Percentiles rank a stretch among this genome's conserved stretches.
phyloP scores from a whole-genome alignment of 1,140 invertebrate species.

The Drosophila repleta region DNA sequence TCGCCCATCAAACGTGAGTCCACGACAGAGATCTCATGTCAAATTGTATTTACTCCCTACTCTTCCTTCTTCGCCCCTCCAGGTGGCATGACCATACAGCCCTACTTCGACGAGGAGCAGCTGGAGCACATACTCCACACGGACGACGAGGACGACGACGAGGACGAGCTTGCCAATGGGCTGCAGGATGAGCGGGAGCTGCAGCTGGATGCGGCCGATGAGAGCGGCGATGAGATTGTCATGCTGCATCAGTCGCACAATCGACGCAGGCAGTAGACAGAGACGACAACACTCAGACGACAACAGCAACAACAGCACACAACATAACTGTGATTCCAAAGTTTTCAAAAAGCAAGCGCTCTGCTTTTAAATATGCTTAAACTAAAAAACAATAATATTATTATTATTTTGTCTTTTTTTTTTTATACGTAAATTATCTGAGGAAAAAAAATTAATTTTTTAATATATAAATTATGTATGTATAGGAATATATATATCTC shows the following conservation, averaged over 20 bases:
- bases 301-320: constrained; percentile 56
- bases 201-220: constrained; percentile 62
- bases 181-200: constrained; percentile 33
- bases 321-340: constrained; percentile 78
- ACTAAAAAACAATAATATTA: constrained; percentile 12
- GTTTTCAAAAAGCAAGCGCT: constrained; percentile 61
- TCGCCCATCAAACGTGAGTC: constrained; percentile 85
- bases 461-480: neutral
- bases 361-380: constrained; percentile 8
- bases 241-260: constrained; percentile 78
- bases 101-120: constrained; percentile 85
- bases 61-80: neutral
- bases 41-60: no score
- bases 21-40: neutral
- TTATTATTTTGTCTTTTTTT: constrained; percentile 1
- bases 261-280: constrained; percentile 52
- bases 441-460: constrained; percentile 3
- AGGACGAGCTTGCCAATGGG: constrained; percentile 59
- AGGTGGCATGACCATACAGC: constrained; percentile 79
- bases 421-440: constrained; percentile 21
- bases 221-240: constrained; percentile 85
- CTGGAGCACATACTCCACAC: constrained; percentile 67
- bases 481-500: neutral
- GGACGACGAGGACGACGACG: constrained; percentile 75
- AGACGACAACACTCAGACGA: constrained; percentile 17